phyloP scores from a whole-genome alignment of 2,113 vertebrate genomes.

The Ellobius talpinus region DNA sequence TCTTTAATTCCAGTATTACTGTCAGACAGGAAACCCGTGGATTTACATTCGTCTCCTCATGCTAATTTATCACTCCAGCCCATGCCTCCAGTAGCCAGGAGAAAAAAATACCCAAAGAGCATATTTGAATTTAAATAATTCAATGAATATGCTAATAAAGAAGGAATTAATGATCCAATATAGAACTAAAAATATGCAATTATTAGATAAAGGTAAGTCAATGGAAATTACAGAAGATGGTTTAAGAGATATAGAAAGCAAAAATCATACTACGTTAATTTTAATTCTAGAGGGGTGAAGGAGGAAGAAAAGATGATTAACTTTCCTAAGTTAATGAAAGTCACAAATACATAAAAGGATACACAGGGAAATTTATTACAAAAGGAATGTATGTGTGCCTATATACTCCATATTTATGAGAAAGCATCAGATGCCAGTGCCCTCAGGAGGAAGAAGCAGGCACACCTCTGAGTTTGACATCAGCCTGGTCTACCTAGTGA shows the following conservation, averaged over 20 bases:
- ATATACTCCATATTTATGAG: background rate
- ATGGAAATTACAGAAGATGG: background rate
- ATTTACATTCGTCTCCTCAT: conserved; percentile 87
- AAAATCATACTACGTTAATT: background rate
- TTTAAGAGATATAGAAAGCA: background rate
- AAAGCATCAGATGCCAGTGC: background rate
- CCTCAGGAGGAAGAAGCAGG: background rate
- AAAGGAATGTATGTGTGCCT: background rate
- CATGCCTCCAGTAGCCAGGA: conserved; percentile 95
- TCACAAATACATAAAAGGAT: background rate
- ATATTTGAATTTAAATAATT: background rate
- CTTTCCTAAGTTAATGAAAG: background rate
- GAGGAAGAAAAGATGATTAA: background rate
- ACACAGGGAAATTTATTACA: background rate
- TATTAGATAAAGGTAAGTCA: background rate
- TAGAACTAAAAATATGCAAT: background rate
- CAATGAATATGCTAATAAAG: background rate
- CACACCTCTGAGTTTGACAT: background rate
- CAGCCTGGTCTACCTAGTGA: background rate
- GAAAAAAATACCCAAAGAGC: conserved; percentile 71
- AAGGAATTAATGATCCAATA: background rate
- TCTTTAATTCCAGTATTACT: background rate
- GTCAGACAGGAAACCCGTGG: too few relatives aligned
- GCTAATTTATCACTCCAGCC: conserved; percentile 95
- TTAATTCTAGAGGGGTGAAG: background rate